Evolutionary conservation across 2,797 vertebrate genomes (phyloP).

Genomic region (Microctenopoma stevenorrisi): DNA sequence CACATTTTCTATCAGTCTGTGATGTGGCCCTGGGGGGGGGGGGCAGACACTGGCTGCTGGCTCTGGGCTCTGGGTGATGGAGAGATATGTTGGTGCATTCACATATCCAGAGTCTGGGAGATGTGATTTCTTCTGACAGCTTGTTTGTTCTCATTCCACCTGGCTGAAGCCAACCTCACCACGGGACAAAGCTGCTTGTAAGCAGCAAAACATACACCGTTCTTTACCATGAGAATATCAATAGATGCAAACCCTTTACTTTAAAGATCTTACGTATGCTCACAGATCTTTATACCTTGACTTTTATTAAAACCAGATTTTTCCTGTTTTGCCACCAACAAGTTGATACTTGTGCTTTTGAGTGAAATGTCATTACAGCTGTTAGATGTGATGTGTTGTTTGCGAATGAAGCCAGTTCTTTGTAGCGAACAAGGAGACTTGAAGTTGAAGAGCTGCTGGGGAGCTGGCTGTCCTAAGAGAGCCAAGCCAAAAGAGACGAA

Average conservation of each 20-base stretch:
- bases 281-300: not conserved
- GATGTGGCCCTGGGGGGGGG: constrained; percentile 56
- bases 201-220: constrained; percentile 47
- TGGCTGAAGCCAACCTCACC: constrained; percentile 74
- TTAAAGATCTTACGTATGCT: not conserved
- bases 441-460: no score
- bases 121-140: constrained; percentile 83
- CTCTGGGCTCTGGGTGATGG: constrained; percentile 71
- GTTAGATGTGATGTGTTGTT: no score
- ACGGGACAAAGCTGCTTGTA: constrained; percentile 56
- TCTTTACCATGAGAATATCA: not conserved
- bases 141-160: constrained; percentile 85
- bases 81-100: constrained; percentile 77
- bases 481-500: no score
- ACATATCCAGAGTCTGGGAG: constrained; percentile 73
- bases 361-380: constrained; percentile 1
- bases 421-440: no score
- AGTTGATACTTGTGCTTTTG: constrained; percentile 4
- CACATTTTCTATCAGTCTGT: constrained; percentile 56
- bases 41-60: constrained; percentile 62
- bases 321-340: not conserved
- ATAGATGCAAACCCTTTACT: not conserved
- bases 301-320: not conserved
- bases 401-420: no score
- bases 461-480: no score